Evolutionary conservation across 2,797 vertebrate species (phyloP).

Genomic region (Steatocranus sp.): DNA sequence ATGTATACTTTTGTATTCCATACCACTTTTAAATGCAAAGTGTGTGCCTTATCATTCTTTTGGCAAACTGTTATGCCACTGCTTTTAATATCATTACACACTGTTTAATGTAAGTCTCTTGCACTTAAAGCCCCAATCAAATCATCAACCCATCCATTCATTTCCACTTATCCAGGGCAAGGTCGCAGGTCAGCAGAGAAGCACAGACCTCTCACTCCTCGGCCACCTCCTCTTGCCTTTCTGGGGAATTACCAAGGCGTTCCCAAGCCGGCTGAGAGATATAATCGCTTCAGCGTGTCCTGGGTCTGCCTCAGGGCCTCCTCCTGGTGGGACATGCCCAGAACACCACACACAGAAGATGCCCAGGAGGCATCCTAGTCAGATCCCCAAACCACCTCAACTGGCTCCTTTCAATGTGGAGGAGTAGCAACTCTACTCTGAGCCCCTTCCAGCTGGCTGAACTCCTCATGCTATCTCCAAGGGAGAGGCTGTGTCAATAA

Average conservation of each 20-base stretch:
- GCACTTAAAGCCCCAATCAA: neutral
- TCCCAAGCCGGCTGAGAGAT: neutral
- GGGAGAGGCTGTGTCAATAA: neutral
- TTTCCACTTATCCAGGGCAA: neutral
- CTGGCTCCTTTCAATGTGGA: neutral
- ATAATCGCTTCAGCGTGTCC: neutral
- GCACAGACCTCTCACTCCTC: neutral
- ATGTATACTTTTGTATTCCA: neutral
- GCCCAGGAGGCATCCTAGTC: neutral
- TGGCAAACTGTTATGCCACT: neutral
- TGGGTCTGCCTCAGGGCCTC: neutral
- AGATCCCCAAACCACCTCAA: neutral
- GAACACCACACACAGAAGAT: accelerated
- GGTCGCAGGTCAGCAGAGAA: neutral
- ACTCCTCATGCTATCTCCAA: neutral
- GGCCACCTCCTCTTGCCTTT: accelerated
- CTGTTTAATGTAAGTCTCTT: neutral
- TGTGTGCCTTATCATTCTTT: neutral
- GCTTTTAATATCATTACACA: neutral
- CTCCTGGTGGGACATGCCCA: accelerated
- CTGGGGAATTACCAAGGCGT: neutral
- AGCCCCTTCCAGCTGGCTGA: neutral
- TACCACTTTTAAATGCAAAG: neutral
- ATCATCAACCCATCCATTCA: neutral
- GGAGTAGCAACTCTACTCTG: neutral